phyloP scores from a whole-genome alignment of 2,888 invertebrate species.

The Tiliacea citrago region DNA sequence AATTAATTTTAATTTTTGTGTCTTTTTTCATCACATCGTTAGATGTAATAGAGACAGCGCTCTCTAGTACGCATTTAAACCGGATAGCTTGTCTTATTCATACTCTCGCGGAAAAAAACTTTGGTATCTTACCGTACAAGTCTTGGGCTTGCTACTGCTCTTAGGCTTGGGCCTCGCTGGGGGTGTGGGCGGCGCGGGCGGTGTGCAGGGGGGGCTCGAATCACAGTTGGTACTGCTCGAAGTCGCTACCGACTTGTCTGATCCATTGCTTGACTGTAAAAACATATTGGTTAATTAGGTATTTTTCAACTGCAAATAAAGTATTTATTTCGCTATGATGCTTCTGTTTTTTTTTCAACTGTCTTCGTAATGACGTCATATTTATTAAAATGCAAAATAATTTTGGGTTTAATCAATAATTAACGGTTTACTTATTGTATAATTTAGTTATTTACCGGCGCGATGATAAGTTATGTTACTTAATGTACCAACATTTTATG shows the following conservation, averaged over 20 bases:
- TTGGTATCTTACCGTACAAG: constrained; percentile 75
- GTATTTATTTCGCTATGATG: too few relatives aligned
- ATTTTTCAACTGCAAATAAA: neutral
- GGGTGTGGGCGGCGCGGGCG: constrained; percentile 79
- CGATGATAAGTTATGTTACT: too few relatives aligned
- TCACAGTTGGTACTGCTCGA: constrained; percentile 75
- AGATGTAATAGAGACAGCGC: neutral
- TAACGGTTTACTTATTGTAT: too few relatives aligned
- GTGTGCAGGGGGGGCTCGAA: constrained; percentile 86
- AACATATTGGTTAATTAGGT: neutral
- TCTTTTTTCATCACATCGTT: neutral
- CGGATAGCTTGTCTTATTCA: neutral
- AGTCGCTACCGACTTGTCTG: constrained; percentile 80
- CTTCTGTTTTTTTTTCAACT: too few relatives aligned
- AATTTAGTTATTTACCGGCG: too few relatives aligned
- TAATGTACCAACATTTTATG: too few relatives aligned
- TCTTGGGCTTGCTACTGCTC: constrained; percentile 75
- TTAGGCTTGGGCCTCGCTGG: constrained; percentile 77
- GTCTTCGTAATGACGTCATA: too few relatives aligned
- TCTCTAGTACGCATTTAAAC: neutral
- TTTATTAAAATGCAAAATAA: too few relatives aligned
- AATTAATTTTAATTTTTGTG: neutral
- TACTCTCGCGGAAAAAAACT: constrained; percentile 20
- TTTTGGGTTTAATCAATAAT: too few relatives aligned
- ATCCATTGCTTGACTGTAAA: constrained; percentile 84